Percentiles rank a stretch among this genome's conserved stretches.
phyloP scores from a whole-genome alignment of 2,113 vertebrate species.

The Oreochromis aureus region DNA sequence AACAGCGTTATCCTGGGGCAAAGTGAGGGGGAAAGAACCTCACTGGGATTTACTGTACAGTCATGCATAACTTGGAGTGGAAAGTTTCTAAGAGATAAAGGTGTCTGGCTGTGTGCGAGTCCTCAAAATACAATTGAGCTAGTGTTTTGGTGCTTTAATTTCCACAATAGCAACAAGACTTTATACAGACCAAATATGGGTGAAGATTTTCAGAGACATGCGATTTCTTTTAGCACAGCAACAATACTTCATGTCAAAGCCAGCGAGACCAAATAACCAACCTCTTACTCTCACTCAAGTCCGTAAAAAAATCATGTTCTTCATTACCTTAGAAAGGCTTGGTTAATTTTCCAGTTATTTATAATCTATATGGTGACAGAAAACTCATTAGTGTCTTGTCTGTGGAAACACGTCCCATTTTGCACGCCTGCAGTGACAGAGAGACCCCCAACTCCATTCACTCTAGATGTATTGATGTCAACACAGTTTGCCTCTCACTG shows the following conservation, averaged over 20 bases:
- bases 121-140: background rate
- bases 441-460: background rate
- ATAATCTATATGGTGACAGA: slow-evolving; percentile 5
- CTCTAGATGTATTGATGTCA: background rate
- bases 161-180: background rate
- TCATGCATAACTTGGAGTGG: slow-evolving; percentile 7
- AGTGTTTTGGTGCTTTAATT: background rate
- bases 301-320: background rate
- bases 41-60: background rate
- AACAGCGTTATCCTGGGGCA: slow-evolving; percentile 13
- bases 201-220: background rate
- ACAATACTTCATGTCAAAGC: background rate
- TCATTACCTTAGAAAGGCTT: background rate
- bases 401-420: background rate
- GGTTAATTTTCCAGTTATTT: background rate
- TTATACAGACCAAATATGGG: background rate
- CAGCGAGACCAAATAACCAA: background rate
- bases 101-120: background rate
- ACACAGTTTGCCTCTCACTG: background rate
- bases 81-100: background rate
- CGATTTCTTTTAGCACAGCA: background rate
- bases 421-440: background rate
- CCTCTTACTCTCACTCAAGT: background rate
- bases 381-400: slow-evolving; percentile 5
- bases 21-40: background rate